A percentile compares a stretch with the other conserved stretches of the same genome.
These are phyloP conservation scores for Agrotis puta DNA, from an alignment of 2,888 invertebrate genomes.

Conservation along the genomic window DNA sequence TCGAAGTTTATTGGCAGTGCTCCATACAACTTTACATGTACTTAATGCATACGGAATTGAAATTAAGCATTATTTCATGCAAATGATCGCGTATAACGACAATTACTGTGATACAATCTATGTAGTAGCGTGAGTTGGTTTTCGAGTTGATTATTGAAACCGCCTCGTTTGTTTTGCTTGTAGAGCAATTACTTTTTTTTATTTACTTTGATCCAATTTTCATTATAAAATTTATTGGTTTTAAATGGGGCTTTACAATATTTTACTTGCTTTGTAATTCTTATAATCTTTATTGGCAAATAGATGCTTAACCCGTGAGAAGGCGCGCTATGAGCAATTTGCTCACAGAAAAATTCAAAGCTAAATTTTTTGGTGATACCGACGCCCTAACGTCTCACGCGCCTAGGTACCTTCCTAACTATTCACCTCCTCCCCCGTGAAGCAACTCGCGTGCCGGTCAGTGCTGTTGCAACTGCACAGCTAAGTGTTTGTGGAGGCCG, in stretches of 20 bases:
- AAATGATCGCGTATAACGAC: conserved; percentile 81
- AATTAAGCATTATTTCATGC: conserved; percentile 89
- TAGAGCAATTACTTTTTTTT: conserved; percentile 29
- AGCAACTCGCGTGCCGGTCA: too few relatives aligned
- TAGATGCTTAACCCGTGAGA: background rate
- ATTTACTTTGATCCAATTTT: conserved; percentile 18
- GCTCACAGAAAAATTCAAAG: background rate
- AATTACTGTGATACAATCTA: conserved; percentile 83
- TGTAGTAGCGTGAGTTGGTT: conserved; percentile 70
- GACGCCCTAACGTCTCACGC: background rate
- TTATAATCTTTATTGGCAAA: background rate
- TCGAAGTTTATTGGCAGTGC: conserved; percentile 85
- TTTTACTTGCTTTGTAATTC: conserved; percentile 1
- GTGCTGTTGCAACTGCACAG: background rate
- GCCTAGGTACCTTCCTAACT: background rate
- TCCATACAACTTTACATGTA: conserved; percentile 84
- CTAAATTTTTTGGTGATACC: too few relatives aligned
- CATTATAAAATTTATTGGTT: background rate
- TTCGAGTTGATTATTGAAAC: conserved; percentile 74
- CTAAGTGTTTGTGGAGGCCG: background rate
- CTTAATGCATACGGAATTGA: conserved; percentile 84
- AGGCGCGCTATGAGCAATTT: background rate
- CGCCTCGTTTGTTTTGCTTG: conserved; percentile 68
- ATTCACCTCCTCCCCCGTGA: background rate
- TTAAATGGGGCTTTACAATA: background rate